Evolutionary conservation across 2,113 vertebrate species (phyloP).

Genomic region (Silurus meridionalis): DNA sequence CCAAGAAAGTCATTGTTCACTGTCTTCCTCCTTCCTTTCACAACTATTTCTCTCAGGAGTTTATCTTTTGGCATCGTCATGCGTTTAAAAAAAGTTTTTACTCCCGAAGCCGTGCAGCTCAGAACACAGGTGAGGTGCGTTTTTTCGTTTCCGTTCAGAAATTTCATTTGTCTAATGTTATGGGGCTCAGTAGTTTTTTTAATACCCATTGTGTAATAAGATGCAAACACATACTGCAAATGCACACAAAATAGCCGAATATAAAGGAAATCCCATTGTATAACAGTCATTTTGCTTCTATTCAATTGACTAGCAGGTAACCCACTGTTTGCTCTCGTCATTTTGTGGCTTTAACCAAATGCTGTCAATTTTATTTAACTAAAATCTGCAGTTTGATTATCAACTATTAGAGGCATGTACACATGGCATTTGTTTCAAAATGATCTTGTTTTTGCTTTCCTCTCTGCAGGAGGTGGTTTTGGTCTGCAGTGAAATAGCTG

Average conservation of each 20-base stretch:
- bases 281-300: background rate
- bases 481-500: constrained; percentile 78
- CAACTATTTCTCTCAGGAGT: too few species aligned
- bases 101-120: too few species aligned
- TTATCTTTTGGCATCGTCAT: too few species aligned
- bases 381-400: background rate
- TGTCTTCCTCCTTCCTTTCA: too few species aligned
- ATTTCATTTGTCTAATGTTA: too few species aligned
- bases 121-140: too few species aligned
- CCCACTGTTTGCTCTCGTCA: background rate
- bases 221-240: background rate
- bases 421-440: background rate
- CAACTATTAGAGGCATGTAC: background rate
- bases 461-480: background rate
- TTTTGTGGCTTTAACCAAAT: background rate
- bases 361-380: background rate
- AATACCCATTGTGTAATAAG: background rate
- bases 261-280: background rate
- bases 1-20: too few species aligned
- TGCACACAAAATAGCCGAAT: background rate
- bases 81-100: too few species aligned
- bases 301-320: background rate
- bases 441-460: constrained; percentile 13
- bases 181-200: background rate
- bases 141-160: too few species aligned